Evolutionary conservation across 1,140 invertebrate genomes (phyloP), one percentile per base, ranked within the genome.

Genomic region (Pteromalus puparum): DNA sequence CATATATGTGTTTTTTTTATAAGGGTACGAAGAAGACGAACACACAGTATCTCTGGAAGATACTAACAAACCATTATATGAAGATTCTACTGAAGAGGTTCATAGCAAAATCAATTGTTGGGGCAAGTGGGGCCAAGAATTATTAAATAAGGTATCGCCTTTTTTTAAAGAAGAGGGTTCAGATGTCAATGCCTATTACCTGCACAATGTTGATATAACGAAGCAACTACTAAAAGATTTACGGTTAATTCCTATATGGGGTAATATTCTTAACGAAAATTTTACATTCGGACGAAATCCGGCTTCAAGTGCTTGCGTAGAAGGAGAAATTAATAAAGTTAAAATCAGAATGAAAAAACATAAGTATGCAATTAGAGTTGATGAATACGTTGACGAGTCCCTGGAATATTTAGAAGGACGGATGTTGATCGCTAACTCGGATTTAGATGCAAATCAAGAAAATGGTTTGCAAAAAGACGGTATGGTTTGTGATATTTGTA

Each of bases 401-500:
- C 4, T 72, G 26, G 28, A 72, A 1, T 72, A 72, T 72, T 72
- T 72, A 72, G 12, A 28, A 28, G 68, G 68, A 24, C 10, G 24
- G 1, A 72, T 30, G n/a, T 30, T 72, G 28, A n/a, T 72, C 18
- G 13, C 26, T 26, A 24, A 72, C 13, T 24, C 68, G 1, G 68
- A 72, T 72, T 72, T 72, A 28, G 68, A 72, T 38, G 38, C 38
- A 38, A 38, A 38, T 38, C 38, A 38, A 38, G 38, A 72, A 28
- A 72, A 72, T 13, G 21, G n/a, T 13, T 30, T 24, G 68, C 5
- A 26, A 30, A 72, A 24, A 72, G 3, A 13, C 68, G 12, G 30
- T 21, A 72, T n/a, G n/a, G 61, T 65, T 72, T 72, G 68, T 72
- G 13, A 72, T 24, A 24, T 72, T 72, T 72, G 68, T 30, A 72